Evolutionary conservation across 2,113 vertebrate species (phyloP).

Genomic region (Bubo bubo): DNA sequence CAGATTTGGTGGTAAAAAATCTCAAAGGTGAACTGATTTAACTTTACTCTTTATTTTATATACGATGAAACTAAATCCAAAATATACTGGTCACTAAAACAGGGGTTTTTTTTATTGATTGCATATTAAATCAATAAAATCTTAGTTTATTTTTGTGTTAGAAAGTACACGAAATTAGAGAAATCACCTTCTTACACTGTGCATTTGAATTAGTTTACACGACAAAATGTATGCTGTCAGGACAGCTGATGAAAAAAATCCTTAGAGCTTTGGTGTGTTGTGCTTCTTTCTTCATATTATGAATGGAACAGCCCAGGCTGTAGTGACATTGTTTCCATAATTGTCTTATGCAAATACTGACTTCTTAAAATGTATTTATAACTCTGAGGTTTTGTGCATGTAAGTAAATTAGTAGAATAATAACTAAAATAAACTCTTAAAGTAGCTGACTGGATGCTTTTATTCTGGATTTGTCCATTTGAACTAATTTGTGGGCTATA

Average conservation of each 20-base stretch:
- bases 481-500: background rate
- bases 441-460: background rate
- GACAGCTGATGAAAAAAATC: background rate
- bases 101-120: background rate
- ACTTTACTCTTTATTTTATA: background rate
- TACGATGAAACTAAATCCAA: background rate
- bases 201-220: background rate
- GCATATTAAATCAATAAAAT: background rate
- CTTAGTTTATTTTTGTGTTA: background rate
- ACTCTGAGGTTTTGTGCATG: background rate
- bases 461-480: background rate
- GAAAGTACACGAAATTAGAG: background rate
- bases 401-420: background rate
- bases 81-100: background rate
- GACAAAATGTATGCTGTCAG: background rate
- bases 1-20: conserved; percentile 96
- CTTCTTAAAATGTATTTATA: background rate
- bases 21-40: conserved; percentile 85
- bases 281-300: background rate
- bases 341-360: background rate
- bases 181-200: background rate
- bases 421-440: background rate
- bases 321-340: background rate
- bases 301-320: background rate
- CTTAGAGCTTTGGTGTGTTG: background rate